Conservation (phyloP, 2,888 invertebrate species). For the Stenodema calcarata region DNA sequence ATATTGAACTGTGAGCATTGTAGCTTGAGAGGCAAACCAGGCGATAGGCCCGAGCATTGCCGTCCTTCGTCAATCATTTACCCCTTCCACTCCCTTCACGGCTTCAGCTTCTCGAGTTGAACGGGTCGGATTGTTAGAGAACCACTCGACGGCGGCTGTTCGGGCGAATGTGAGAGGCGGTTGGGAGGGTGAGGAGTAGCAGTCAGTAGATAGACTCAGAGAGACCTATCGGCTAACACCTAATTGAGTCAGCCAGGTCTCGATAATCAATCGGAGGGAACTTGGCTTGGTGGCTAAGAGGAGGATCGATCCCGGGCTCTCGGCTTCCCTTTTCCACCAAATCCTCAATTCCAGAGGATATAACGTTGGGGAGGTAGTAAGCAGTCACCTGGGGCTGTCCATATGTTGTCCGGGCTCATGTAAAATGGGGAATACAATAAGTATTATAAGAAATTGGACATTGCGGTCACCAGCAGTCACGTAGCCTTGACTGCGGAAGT, state of each 20-base stretch:
- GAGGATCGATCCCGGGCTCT: background rate
- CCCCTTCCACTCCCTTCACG: background rate
- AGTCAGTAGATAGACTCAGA: background rate
- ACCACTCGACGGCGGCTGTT: background rate
- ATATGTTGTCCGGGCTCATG: too few relatives aligned
- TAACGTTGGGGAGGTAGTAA: background rate
- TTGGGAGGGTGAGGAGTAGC: background rate
- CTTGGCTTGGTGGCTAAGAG: background rate
- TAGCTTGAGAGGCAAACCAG: background rate
- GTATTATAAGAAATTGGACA: too few relatives aligned
- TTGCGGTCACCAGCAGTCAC: too few relatives aligned
- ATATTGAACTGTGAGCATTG: background rate
- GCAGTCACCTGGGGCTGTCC: background rate
- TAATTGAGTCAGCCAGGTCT: constrained; percentile 44
- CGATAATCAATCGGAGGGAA: constrained; percentile 40
- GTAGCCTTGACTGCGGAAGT: too few relatives aligned
- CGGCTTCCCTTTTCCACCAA: background rate
- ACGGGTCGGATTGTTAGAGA: background rate
- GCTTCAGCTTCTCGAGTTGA: background rate
- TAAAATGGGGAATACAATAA: too few relatives aligned
- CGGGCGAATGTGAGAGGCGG: background rate
- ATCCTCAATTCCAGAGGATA: background rate
- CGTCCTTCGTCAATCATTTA: background rate
- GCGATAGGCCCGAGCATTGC: background rate
- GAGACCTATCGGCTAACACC: constrained; percentile 39